Percentiles rank a stretch among this genome's conserved stretches.
Conservation (phyloP, 2,113 vertebrate species). For the Procavia capensis region DNA sequence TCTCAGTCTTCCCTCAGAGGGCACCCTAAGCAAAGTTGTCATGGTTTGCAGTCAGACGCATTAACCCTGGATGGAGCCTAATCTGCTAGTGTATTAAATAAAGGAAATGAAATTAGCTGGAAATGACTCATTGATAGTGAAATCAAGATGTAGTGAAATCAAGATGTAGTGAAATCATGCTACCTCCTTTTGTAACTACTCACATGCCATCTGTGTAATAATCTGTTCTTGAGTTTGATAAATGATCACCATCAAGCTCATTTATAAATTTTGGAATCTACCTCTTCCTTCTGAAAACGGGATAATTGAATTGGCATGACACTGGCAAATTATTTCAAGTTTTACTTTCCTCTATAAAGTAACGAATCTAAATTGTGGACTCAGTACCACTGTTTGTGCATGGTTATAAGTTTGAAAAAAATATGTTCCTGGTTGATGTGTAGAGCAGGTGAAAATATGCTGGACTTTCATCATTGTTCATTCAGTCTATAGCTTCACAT, state of each 20-base stretch:
- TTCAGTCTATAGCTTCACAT: not conserved
- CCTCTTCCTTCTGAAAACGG: not conserved
- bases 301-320: slow-evolving; percentile 12
- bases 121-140: not conserved
- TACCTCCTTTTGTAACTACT: not conserved
- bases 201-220: not conserved
- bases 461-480: not conserved
- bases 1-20: not conserved
- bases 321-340: not conserved
- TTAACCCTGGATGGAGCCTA: slow-evolving; percentile 18
- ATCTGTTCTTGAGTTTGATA: not conserved
- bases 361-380: not conserved
- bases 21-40: not conserved
- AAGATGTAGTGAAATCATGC: not conserved
- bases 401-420: not conserved
- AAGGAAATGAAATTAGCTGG: not conserved
- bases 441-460: not conserved
- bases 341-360: slow-evolving; percentile 37
- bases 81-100: slow-evolving; percentile 6
- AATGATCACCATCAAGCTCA: not conserved
- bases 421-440: not conserved
- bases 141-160: too few species aligned
- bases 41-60: not conserved
- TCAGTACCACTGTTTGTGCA: not conserved
- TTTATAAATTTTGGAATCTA: not conserved